phyloP scores from a whole-genome alignment of 2,797 vertebrate species.

The Euthynnus affinis region DNA sequence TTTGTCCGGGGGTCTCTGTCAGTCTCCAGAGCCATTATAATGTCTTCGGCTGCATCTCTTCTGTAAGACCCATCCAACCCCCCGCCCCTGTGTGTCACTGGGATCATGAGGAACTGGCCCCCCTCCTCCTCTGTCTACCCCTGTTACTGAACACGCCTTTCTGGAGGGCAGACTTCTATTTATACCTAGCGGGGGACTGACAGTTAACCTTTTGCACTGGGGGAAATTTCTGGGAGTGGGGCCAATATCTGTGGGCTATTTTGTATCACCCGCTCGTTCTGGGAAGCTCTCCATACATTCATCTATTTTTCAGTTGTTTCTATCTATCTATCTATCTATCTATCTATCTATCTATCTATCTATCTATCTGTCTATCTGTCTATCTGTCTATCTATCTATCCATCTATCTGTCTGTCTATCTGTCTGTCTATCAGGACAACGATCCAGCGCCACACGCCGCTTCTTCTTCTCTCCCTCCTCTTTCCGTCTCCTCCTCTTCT shows the following conservation, averaged over 20 bases:
- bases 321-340: constrained; percentile 27
- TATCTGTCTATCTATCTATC: constrained; percentile 19
- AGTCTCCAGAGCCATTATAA: constrained; percentile 74
- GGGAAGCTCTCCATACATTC: constrained; percentile 57
- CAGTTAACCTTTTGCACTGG: constrained; percentile 87
- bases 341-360: constrained; percentile 4
- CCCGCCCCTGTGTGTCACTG: constrained; percentile 66
- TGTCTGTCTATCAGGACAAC: constrained; percentile 49
- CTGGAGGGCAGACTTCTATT: constrained; percentile 84
- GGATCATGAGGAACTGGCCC: constrained; percentile 73
- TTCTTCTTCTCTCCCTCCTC: constrained; percentile 60
- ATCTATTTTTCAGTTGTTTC: constrained; percentile 19
- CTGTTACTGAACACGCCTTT: constrained; percentile 77
- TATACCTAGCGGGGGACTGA: constrained; percentile 86
- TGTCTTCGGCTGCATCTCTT: constrained; percentile 63
- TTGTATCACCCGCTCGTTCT: constrained; percentile 69
- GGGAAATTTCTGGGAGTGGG: constrained; percentile 81
- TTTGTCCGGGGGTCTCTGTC: constrained; percentile 76
- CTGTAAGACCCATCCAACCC: constrained; percentile 31
- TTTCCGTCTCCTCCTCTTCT: constrained; percentile 69
- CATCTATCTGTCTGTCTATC: constrained; percentile 15
- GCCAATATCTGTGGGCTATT: constrained; percentile 78
- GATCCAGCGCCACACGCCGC: constrained; percentile 76
- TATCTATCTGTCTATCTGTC: constrained; percentile 12
- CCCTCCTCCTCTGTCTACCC: constrained; percentile 62